A percentile compares a stretch with the other conserved stretches of the same genome.
Conservation (phyloP, 2,888 invertebrate genomes). For the Apamea monoglypha region DNA sequence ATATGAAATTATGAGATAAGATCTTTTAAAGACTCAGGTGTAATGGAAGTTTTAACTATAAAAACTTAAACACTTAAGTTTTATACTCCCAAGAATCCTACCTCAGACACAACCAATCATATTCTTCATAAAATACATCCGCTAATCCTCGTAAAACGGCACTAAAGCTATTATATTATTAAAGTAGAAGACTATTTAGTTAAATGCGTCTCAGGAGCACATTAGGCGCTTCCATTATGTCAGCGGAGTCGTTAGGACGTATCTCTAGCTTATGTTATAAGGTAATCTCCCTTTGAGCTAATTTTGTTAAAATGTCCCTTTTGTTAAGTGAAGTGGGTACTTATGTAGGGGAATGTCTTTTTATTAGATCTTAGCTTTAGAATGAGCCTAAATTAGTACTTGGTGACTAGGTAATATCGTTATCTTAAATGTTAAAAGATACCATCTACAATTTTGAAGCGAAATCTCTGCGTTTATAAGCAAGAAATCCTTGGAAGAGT, state of each 20-base stretch:
- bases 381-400: conserved; percentile 31
- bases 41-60: not conserved
- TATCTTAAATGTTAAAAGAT: not conserved
- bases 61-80: not conserved
- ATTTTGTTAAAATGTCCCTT: conserved; percentile 51
- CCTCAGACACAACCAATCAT: conserved; percentile 2
- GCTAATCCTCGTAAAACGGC: conserved; percentile 37
- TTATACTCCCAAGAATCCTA: not conserved
- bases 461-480: conserved; percentile 1
- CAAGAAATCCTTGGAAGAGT: no score
- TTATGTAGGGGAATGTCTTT: conserved; percentile 38
- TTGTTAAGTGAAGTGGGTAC: conserved; percentile 43
- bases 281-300: conserved; percentile 54
- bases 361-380: conserved; percentile 17
- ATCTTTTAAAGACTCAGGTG: not conserved
- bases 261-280: conserved; percentile 45
- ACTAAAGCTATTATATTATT: conserved; percentile 52
- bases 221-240: conserved; percentile 60
- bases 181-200: conserved; percentile 63
- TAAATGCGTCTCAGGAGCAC: conserved; percentile 63
- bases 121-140: conserved; percentile 1
- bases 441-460: not conserved
- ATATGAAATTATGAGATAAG: not conserved
- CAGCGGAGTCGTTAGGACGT: conserved; percentile 52
- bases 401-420: not conserved